A percentile compares a stretch with the other conserved stretches of the same genome.
phyloP scores from a whole-genome alignment of 2,113 vertebrate species.

The Pollimyrus isidori region DNA sequence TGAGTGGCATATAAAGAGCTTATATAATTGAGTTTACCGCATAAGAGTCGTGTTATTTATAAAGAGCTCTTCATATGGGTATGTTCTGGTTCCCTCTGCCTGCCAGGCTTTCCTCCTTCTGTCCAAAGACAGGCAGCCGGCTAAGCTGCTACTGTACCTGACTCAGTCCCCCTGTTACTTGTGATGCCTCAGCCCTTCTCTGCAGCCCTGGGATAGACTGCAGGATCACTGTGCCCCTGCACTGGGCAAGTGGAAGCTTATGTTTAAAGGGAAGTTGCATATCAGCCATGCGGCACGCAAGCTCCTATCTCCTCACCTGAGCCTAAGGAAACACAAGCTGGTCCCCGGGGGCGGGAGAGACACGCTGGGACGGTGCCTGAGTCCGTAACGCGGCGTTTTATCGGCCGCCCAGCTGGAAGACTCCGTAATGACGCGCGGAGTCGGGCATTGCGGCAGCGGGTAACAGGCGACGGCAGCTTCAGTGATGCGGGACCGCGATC shows the following conservation, averaged over 20 bases:
- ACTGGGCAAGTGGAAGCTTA: background rate
- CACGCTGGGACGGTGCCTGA: background rate
- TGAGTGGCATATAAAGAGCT: background rate
- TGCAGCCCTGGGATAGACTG: background rate
- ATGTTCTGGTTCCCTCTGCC: background rate
- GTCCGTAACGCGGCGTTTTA: background rate
- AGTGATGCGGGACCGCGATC: background rate
- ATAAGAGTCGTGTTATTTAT: background rate
- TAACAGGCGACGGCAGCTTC: background rate
- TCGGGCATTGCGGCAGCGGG: background rate
- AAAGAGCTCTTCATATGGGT: background rate
- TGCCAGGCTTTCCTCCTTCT: background rate
- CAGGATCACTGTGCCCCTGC: background rate
- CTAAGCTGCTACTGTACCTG: background rate
- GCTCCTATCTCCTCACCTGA: background rate
- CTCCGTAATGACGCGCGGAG: background rate
- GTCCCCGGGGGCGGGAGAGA: background rate
- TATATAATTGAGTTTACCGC: background rate
- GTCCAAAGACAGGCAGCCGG: background rate
- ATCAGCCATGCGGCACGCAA: background rate
- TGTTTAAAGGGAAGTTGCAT: background rate
- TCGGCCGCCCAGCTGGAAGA: background rate
- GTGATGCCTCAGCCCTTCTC: background rate
- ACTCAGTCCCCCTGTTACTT: background rate
- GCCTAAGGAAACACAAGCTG: background rate